Conservation (phyloP, 2,113 vertebrate species). For the Pluvialis apricaria region DNA sequence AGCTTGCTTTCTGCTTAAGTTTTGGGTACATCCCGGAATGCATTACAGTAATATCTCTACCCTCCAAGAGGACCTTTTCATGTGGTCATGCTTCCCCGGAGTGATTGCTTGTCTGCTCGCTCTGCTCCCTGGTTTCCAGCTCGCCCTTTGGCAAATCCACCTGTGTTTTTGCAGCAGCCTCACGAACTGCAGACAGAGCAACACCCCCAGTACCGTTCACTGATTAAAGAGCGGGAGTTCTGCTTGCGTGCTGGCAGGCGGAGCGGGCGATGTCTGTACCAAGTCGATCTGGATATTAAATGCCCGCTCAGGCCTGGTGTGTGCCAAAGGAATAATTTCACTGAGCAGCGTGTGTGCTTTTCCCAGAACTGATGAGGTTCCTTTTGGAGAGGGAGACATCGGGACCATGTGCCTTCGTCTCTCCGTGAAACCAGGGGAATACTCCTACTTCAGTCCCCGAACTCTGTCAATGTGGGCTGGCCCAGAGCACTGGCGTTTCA, state of each 20-base stretch:
- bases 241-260: fast-evolving
- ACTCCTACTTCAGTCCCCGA: conserved; percentile 95
- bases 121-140: not conserved
- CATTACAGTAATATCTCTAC: not conserved
- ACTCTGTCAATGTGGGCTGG: conserved; percentile 93
- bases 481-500: conserved; percentile 94
- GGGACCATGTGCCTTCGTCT: conserved; percentile 85
- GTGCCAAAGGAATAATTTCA: not conserved
- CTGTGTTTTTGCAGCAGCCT: not conserved
- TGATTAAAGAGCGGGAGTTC: not conserved
- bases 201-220: not conserved
- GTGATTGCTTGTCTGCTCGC: not conserved
- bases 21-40: not conserved
- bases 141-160: not conserved
- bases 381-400: conserved; percentile 81
- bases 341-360: not conserved
- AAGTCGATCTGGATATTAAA: not conserved
- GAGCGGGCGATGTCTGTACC: not conserved
- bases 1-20: not conserved
- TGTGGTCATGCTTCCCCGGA: too few relatives aligned
- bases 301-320: fast-evolving
- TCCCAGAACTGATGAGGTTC: conserved; percentile 67
- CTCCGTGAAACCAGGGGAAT: conserved; percentile 89
- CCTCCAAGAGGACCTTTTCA: not conserved
- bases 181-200: not conserved